Conservation (phyloP, 1,140 invertebrate genomes). For the Phocides pigmalion region DNA sequence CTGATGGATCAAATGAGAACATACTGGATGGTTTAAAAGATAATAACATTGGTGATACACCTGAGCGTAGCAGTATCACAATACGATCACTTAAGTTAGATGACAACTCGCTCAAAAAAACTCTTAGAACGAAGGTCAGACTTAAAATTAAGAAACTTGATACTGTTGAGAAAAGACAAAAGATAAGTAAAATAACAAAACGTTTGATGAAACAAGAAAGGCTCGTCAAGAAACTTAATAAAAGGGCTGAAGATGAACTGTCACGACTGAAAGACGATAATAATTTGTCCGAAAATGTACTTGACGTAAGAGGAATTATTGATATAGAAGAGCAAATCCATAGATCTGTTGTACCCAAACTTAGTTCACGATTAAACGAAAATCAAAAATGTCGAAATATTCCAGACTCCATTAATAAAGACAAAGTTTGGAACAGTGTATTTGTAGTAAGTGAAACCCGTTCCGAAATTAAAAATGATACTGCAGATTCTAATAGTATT, state of each 20-base stretch:
- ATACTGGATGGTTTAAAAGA: constrained; percentile 1
- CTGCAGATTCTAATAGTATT: too few species aligned
- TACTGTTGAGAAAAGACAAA: not conserved
- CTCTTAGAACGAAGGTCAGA: constrained; percentile 3
- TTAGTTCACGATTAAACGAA: not conserved
- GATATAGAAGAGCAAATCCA: constrained; percentile 35
- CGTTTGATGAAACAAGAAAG: constrained; percentile 2
- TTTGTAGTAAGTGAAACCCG: too few species aligned
- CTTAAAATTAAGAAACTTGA: constrained; percentile 1
- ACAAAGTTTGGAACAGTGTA: too few species aligned
- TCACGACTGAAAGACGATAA: not conserved
- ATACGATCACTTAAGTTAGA: not conserved
- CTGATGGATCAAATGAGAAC: not conserved
- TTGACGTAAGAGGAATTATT: not conserved
- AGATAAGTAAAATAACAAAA: not conserved
- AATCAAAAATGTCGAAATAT: not conserved
- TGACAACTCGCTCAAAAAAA: not conserved
- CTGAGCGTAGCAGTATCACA: not conserved
- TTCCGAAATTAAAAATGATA: too few species aligned
- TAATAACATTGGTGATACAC: not conserved
- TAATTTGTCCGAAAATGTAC: not conserved
- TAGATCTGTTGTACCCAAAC: constrained; percentile 25
- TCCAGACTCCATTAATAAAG: not conserved
- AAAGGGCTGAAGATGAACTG: not conserved
- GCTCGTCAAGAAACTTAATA: not conserved